phyloP scores from a whole-genome alignment of 1,140 invertebrate genomes.

The Macrotrachela quadricornifera region DNA sequence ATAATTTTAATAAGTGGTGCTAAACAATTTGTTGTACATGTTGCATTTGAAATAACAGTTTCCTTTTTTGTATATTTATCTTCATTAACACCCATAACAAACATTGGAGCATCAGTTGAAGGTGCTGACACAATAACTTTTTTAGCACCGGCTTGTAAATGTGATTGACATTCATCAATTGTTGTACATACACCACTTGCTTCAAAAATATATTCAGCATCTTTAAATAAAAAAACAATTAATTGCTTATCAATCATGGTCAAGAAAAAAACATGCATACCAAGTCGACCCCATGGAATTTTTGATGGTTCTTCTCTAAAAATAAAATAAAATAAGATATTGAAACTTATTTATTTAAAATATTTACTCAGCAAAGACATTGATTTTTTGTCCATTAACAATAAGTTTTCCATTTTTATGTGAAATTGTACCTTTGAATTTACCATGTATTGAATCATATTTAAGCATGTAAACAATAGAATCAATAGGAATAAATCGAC shows the following conservation, averaged over 20 bases:
- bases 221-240: too few species aligned
- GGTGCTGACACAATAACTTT: constrained; percentile 95
- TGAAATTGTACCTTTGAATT: constrained; percentile 58
- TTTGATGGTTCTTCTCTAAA: constrained; percentile 42
- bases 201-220: constrained; percentile 81
- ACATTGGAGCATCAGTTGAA: constrained; percentile 96
- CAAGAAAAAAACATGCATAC: background rate
- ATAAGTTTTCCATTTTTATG: constrained; percentile 51
- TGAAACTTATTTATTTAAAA: background rate
- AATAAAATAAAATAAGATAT: background rate
- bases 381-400: constrained; percentile 44
- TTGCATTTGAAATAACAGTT: constrained; percentile 60
- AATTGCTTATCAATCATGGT: too few species aligned
- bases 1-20: constrained; percentile 93
- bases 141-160: constrained; percentile 73
- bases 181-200: constrained; percentile 93
- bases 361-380: constrained; percentile 13
- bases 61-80: constrained; percentile 57
- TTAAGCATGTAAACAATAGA: too few species aligned
- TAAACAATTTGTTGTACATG: constrained; percentile 96
- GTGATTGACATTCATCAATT: constrained; percentile 58
- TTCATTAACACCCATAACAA: constrained; percentile 73
- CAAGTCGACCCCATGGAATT: constrained; percentile 66
- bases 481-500: too few species aligned
- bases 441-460: constrained; percentile 88